Conservation (phyloP, 1,140 invertebrate genomes). For the Zaprionus africanus region DNA sequence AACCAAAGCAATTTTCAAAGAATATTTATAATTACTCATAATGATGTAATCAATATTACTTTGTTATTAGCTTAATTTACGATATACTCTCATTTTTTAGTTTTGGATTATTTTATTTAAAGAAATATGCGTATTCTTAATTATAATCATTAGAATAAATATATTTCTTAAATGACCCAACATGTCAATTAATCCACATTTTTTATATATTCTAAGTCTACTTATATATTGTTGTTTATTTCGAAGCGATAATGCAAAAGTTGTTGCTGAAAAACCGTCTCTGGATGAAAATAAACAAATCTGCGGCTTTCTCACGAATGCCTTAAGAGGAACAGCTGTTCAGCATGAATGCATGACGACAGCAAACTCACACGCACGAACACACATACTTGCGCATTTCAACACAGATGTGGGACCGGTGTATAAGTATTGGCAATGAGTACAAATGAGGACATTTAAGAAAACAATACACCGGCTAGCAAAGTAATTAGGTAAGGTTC, state of each 20-base stretch:
- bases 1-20: no score
- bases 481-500: constrained; percentile 11
- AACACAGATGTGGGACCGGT: constrained; percentile 47
- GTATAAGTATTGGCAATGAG: constrained; percentile 13
- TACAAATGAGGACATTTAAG: constrained; percentile 31
- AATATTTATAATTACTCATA: no score
- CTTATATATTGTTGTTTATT: background rate
- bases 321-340: constrained; percentile 69
- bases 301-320: constrained; percentile 40
- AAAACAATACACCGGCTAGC: constrained; percentile 51
- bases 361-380: constrained; percentile 9
- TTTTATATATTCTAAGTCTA: no score
- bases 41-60: background rate
- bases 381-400: background rate
- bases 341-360: constrained; percentile 45
- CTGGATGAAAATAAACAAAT: constrained; percentile 44
- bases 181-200: no score
- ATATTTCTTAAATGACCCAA: background rate
- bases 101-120: no score
- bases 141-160: background rate
- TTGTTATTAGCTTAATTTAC: background rate
- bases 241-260: constrained; percentile 11
- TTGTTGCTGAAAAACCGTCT: constrained; percentile 15
- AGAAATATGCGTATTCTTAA: no score
- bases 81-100: no score